These are phyloP conservation scores for Sebastiscus albofasciatus DNA, from an alignment of 2,797 vertebrate species.

Conservation along the genomic window DNA sequence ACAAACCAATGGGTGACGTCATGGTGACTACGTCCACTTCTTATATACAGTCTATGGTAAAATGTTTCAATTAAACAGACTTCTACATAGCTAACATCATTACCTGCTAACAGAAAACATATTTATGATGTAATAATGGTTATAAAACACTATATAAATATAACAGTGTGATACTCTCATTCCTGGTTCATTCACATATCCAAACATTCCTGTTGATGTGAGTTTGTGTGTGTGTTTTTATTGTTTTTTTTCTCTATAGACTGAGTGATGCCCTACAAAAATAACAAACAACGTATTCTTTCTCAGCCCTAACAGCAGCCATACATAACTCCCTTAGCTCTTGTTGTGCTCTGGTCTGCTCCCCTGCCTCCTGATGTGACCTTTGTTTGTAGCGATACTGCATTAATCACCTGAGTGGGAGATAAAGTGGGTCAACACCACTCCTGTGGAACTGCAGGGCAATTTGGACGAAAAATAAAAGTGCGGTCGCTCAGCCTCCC, in stretches of 20 bases:
- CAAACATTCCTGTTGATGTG: neutral
- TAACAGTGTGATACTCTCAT: neutral
- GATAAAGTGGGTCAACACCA: slow-evolving; percentile 82
- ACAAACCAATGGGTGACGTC: neutral
- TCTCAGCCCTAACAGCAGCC: slow-evolving; percentile 30
- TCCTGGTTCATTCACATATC: neutral
- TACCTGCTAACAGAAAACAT: neutral
- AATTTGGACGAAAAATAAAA: slow-evolving; percentile 47
- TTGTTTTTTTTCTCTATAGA: slow-evolving; percentile 35
- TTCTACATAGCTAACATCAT: neutral
- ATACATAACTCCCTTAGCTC: slow-evolving; percentile 58
- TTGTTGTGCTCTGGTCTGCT: slow-evolving; percentile 51
- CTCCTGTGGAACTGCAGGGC: slow-evolving; percentile 58
- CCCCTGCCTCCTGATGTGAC: slow-evolving; percentile 65
- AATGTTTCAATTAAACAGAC: neutral
- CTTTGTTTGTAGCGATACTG: slow-evolving; percentile 73
- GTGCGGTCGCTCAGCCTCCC: neutral
- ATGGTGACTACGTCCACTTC: too few relatives aligned
- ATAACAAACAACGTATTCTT: slow-evolving; percentile 54
- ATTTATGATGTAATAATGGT: neutral
- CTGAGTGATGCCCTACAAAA: slow-evolving; percentile 55
- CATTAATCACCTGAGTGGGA: slow-evolving; percentile 81
- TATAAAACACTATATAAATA: neutral
- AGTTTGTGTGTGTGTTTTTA: neutral
- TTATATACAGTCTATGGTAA: too few relatives aligned